A percentile compares a stretch with the other conserved stretches of the same genome.
phyloP scores from a whole-genome alignment of 2,888 invertebrate genomes.

The Halocaridina rubra region DNA sequence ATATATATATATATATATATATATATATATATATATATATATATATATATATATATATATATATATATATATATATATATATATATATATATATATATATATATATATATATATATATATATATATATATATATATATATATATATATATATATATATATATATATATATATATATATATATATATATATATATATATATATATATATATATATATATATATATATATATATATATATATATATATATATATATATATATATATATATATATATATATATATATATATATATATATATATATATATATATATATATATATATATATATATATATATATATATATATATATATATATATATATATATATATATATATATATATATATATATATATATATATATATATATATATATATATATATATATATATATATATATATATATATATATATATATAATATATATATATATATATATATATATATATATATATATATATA shows the following conservation, averaged over 20 bases:
- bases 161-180: too few relatives aligned
- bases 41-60: too few relatives aligned
- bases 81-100: too few relatives aligned
- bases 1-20: too few relatives aligned
- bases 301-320: not conserved
- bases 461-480: not conserved
- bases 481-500: constrained; percentile 9
- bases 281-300: not conserved
- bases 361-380: not conserved
- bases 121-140: too few relatives aligned
- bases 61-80: too few relatives aligned
- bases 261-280: not conserved
- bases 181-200: too few relatives aligned
- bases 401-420: not conserved
- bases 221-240: too few relatives aligned
- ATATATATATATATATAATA: not conserved
- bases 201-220: too few relatives aligned
- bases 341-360: not conserved
- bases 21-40: too few relatives aligned
- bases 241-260: not conserved
- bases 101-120: too few relatives aligned
- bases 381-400: not conserved
- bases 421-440: not conserved
- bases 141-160: too few relatives aligned
- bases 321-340: not conserved